These are phyloP conservation scores for Macroramphosus scolopax DNA, from an alignment of 2,797 vertebrate species.

Conservation along the genomic window DNA sequence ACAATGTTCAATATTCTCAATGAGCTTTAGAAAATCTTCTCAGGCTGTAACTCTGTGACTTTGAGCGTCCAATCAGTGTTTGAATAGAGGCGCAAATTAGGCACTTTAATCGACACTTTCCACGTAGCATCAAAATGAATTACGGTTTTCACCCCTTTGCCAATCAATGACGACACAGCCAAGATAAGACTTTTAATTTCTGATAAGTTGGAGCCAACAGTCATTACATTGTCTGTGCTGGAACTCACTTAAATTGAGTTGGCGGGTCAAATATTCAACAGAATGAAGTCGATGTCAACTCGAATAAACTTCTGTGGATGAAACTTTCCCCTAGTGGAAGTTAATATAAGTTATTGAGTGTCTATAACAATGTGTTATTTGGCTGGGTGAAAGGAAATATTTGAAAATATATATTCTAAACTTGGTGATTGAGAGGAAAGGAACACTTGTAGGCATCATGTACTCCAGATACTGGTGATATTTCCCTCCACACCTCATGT, in stretches of 20 bases:
- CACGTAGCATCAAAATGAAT: conserved; percentile 49
- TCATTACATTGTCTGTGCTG: conserved; percentile 52
- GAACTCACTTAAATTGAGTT: conserved; percentile 51
- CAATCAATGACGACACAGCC: conserved; percentile 50
- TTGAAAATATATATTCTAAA: conserved; percentile 13
- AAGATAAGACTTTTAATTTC: conserved; percentile 70
- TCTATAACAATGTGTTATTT: background rate
- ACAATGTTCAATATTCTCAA: conserved; percentile 69
- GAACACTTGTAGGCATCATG: conserved; percentile 22
- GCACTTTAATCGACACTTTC: conserved; percentile 56
- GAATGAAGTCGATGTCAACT: conserved; percentile 18
- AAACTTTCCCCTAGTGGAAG: conserved; percentile 43
- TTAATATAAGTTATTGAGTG: conserved; percentile 25
- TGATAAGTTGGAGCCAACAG: conserved; percentile 53
- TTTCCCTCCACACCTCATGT: conserved; percentile 49
- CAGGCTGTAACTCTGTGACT: conserved; percentile 38
- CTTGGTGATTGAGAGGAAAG: conserved; percentile 27
- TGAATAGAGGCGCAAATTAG: conserved; percentile 69
- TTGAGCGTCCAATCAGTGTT: conserved; percentile 62
- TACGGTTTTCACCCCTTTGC: conserved; percentile 37
- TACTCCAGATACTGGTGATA: conserved; percentile 38
- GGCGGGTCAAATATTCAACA: conserved; percentile 46
- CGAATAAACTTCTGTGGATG: conserved; percentile 26
- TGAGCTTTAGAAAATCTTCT: conserved; percentile 64
- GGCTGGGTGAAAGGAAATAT: too few relatives aligned